phyloP scores from a whole-genome alignment of 2,888 invertebrate species.

The Halictus quadricinctus region DNA sequence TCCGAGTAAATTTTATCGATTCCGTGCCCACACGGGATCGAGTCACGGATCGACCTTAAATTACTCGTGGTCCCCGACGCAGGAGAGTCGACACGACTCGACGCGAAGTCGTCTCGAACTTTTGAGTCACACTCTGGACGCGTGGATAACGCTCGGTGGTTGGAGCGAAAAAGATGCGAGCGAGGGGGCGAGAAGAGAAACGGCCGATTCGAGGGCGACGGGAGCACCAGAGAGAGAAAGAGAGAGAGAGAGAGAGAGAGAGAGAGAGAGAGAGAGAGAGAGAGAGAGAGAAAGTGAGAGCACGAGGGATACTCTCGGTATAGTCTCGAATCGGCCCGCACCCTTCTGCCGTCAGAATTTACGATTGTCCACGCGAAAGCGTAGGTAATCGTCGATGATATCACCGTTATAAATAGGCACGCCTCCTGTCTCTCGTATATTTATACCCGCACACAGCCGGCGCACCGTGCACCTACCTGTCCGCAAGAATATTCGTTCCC shows the following conservation, averaged over 20 bases:
- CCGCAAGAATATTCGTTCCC: slow-evolving; percentile 55
- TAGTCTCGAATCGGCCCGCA: slow-evolving; percentile 68
- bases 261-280: slow-evolving; percentile 16
- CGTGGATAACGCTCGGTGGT: slow-evolving; percentile 39
- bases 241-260: slow-evolving; percentile 17
- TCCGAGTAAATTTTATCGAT: slow-evolving; percentile 52
- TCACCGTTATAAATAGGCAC: slow-evolving; percentile 81
- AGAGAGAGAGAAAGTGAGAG: slow-evolving; percentile 11
- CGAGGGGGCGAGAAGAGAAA: slow-evolving; percentile 14
- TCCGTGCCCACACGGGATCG: slow-evolving; percentile 55
- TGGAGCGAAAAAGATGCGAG: slow-evolving; percentile 6
- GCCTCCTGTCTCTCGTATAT: slow-evolving; percentile 75
- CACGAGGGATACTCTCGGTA: slow-evolving; percentile 48
- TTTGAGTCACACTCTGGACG: slow-evolving; percentile 50
- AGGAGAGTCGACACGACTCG: background rate
- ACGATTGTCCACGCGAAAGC: slow-evolving; percentile 80
- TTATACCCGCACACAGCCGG: slow-evolving; percentile 62
- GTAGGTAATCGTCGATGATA: slow-evolving; percentile 82
- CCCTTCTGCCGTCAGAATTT: slow-evolving; percentile 73
- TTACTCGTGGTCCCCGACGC: slow-evolving; percentile 34
- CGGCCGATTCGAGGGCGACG: background rate
- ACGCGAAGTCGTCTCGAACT: slow-evolving; percentile 48
- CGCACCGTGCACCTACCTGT: slow-evolving; percentile 64
- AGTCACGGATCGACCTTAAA: slow-evolving; percentile 50
- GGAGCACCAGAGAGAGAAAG: slow-evolving; percentile 4